These are phyloP conservation scores for Steatornis caripensis DNA, from an alignment of 2,113 vertebrate species.

Conservation along the genomic window DNA sequence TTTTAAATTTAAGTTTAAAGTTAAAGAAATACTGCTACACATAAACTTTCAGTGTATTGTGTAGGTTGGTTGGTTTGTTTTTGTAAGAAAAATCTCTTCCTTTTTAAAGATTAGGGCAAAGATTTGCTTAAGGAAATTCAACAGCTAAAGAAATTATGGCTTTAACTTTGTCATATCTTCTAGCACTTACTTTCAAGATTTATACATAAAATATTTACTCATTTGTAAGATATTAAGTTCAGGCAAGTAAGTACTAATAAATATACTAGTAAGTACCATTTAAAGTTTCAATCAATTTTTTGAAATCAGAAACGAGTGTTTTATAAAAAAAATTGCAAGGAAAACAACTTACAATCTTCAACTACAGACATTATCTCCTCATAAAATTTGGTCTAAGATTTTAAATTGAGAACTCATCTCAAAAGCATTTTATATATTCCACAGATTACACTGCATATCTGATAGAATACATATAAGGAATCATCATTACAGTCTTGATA, in stretches of 20 bases:
- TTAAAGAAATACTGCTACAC: not conserved
- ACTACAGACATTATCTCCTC: not conserved
- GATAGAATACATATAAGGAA: not conserved
- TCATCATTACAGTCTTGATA: not conserved
- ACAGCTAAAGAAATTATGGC: not conserved
- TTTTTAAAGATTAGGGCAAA: not conserved
- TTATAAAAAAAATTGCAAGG: not conserved
- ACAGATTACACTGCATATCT: not conserved
- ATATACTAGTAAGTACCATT: not conserved
- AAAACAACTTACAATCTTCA: not conserved
- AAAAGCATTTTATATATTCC: not conserved
- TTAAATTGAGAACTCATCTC: not conserved
- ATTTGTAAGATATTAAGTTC: not conserved
- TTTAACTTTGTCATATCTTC: not conserved
- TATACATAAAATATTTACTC: not conserved
- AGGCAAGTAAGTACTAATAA: not conserved
- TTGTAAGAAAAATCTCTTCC: not conserved
- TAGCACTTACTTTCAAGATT: not conserved
- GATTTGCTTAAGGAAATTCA: not conserved
- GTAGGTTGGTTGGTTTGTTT: not conserved
- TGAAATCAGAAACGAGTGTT: not conserved
- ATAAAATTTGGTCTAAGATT: not conserved
- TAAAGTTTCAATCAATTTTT: not conserved
- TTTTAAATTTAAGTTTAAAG: not conserved
- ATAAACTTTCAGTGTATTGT: not conserved